Base-by-base conservation (phyloP, 1,140 invertebrate species). In the Mactra quadrangularis region DNA sequence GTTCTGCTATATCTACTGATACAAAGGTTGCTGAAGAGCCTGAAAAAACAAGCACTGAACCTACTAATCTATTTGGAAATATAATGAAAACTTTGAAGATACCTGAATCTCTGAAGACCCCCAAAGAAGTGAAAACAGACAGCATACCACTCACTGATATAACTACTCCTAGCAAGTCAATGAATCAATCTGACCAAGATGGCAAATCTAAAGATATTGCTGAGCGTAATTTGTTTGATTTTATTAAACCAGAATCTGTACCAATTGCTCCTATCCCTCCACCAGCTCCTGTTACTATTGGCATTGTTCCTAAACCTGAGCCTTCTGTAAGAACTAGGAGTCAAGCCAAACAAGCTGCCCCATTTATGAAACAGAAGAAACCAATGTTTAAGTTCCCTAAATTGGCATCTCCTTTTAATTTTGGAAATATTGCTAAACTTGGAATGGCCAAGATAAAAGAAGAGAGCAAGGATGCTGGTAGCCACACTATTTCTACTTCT, bases 351-450 rank as follows among this genome's bases (percentile, higher is more conserved):
- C 6, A 15, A 6, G 6, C 38, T 7, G 38, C 6, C 6, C 38
- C 6, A 7, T 41, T 41, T 7, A 6, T 15, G 6, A 41, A 41
- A 41, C 3, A 59, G n/a, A 81, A 41, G 31, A 81, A 81, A 60
- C 77, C 77, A 22, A 81, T 81, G 77, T 81, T 81, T 31, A 81
- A 81, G 38, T 71, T 81, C 47, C 77, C 77, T 38, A 81, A 81
- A 81, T 38, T 81, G 25, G 53, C 77, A 29, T 53, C 31, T 6
- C 50, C 29, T 17, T 29, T 71, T 22, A 81, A 71, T 33, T 81
- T 81, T 81, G 77, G 77, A 1, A 71, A 60, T 31, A 81, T 81
- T 70, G 77, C 77, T 22, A 81, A 81, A 53, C 62, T 81, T 68
- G 77, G 77, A n/a, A 47, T 81, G 19, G 31, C 50, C 33, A 81